phyloP scores from a whole-genome alignment of 2,888 invertebrate species.

The Eristalis pertinax region DNA sequence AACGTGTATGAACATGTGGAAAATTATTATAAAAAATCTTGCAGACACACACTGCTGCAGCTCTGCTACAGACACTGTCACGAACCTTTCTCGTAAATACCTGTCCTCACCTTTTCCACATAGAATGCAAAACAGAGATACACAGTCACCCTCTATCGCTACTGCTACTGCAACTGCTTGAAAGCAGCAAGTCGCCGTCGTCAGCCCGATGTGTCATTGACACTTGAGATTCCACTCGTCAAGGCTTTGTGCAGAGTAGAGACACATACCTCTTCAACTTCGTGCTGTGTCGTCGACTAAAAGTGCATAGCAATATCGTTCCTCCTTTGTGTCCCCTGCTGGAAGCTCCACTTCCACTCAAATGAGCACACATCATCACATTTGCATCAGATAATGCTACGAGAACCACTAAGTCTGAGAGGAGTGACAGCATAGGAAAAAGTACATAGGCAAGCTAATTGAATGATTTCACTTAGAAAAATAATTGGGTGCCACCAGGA shows the following conservation, averaged over 20 bases:
- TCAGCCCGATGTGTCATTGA: slow-evolving; percentile 68
- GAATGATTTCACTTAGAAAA: slow-evolving; percentile 58
- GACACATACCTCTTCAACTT: slow-evolving; percentile 46
- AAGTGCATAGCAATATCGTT: slow-evolving; percentile 50
- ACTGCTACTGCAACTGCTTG: slow-evolving; percentile 48
- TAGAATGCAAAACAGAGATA: slow-evolving; percentile 58
- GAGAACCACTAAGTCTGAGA: slow-evolving; percentile 60
- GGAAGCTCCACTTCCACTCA: slow-evolving; percentile 63
- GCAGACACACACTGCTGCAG: background rate
- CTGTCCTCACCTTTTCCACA: slow-evolving; percentile 49
- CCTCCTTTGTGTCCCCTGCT: slow-evolving; percentile 39
- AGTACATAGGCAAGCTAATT: slow-evolving; percentile 39
- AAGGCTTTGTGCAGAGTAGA: slow-evolving; percentile 50
- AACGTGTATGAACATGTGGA: slow-evolving; percentile 43
- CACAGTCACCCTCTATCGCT: slow-evolving; percentile 24
- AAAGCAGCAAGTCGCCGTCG: slow-evolving; percentile 46
- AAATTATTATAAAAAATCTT: slow-evolving; percentile 42
- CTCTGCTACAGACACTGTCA: slow-evolving; percentile 49
- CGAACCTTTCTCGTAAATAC: slow-evolving; percentile 60
- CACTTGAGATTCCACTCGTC: slow-evolving; percentile 63
- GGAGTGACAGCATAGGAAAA: slow-evolving; percentile 52
- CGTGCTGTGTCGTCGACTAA: slow-evolving; percentile 37
- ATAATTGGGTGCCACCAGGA: slow-evolving; percentile 67
- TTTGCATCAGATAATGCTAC: slow-evolving; percentile 68
- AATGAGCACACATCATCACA: slow-evolving; percentile 70